phyloP scores from a whole-genome alignment of 2,113 vertebrate species.

The Microcebus griseorufus region DNA sequence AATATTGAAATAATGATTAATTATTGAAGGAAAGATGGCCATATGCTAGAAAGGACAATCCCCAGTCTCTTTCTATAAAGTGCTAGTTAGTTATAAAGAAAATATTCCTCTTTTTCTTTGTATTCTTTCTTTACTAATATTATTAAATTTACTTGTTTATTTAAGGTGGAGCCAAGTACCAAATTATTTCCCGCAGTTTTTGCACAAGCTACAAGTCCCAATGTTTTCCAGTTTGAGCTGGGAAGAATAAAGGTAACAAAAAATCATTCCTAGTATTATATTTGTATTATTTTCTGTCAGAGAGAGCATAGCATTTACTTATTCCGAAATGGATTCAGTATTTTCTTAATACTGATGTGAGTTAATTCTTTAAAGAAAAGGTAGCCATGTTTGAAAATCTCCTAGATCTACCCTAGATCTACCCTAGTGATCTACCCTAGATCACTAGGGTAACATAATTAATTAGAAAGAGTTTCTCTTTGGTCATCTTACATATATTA shows the following conservation, averaged over 20 bases:
- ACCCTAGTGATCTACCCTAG: background rate
- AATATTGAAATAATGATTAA: background rate
- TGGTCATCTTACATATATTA: background rate
- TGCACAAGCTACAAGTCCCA: conserved; percentile 96
- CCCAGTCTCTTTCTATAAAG: background rate
- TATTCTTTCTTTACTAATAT: conserved; percentile 78
- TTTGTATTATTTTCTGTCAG: background rate
- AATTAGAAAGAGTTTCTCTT: background rate
- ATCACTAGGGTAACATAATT: background rate
- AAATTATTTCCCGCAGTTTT: conserved; percentile 98
- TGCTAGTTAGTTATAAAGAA: background rate
- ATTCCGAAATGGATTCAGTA: background rate
- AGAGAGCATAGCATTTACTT: background rate
- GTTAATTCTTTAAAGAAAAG: background rate
- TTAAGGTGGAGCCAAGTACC: conserved; percentile 96
- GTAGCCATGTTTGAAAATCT: background rate
- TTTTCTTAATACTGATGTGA: background rate
- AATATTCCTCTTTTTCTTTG: background rate
- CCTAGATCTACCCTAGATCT: no score
- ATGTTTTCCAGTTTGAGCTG: conserved; percentile 96
- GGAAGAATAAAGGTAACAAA: conserved; percentile 94
- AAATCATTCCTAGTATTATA: background rate
- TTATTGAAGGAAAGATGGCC: background rate
- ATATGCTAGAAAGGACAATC: background rate
- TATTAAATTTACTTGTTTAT: background rate